phyloP scores from a whole-genome alignment of 1,140 invertebrate genomes.

The Matsumurasca onukii region DNA sequence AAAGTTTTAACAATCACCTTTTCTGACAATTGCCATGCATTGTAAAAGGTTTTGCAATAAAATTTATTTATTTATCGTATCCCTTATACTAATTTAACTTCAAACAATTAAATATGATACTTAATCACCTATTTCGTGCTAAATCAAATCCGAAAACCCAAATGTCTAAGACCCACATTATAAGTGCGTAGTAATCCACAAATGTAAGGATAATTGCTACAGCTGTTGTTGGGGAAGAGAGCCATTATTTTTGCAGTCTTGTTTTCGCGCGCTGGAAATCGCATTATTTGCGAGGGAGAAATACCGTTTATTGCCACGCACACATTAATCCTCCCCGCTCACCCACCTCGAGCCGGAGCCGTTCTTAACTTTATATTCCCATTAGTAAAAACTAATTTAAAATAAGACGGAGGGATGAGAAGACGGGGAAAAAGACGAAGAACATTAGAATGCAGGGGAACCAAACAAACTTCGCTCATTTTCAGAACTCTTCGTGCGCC shows the following conservation, averaged over 20 bases:
- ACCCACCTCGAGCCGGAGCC: not conserved
- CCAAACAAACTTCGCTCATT: constrained; percentile 31
- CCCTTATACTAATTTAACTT: no score
- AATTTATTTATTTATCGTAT: no score
- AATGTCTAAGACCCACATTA: no score
- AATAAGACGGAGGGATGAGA: constrained; percentile 26
- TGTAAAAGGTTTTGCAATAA: no score
- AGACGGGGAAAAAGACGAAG: constrained; percentile 22
- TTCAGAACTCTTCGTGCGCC: constrained; percentile 23
- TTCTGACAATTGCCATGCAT: no score
- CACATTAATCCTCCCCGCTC: constrained; percentile 27
- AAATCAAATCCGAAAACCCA: no score
- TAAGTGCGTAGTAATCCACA: no score
- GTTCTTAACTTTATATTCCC: constrained; percentile 30
- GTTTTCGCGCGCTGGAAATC: constrained; percentile 9
- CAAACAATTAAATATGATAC: no score
- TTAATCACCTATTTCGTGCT: no score
- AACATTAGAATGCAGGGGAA: constrained; percentile 31
- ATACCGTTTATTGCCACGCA: constrained; percentile 26
- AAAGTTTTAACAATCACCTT: no score
- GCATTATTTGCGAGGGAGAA: constrained; percentile 28
- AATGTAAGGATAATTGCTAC: no score
- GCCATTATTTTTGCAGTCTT: constrained; percentile 10
- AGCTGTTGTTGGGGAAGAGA: no score
- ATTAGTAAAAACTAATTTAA: constrained; percentile 32